These are phyloP conservation scores for Norana najaformis DNA, from an alignment of 2,888 invertebrate species.

Conservation along the genomic window DNA sequence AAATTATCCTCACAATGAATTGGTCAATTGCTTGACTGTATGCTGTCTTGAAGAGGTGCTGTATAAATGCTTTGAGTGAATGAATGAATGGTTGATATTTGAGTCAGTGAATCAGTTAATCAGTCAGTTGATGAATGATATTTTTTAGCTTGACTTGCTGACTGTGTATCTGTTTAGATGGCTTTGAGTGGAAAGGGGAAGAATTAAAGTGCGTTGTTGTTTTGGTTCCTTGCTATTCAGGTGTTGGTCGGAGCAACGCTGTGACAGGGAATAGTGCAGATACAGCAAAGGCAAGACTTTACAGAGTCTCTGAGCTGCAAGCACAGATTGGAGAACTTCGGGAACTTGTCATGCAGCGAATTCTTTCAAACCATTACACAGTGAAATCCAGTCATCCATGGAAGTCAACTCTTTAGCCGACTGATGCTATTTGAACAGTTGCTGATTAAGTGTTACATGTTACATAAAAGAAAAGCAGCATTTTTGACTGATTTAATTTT, in stretches of 20 bases:
- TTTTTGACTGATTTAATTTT: neutral
- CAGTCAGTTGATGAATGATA: neutral
- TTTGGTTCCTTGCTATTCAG: neutral
- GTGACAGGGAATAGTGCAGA: neutral
- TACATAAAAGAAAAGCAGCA: neutral
- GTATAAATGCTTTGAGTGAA: neutral
- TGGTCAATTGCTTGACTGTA: neutral
- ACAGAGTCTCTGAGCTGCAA: neutral
- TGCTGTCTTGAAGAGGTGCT: neutral
- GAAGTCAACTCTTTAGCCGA: neutral
- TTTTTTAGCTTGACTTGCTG: neutral
- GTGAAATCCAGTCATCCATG: neutral
- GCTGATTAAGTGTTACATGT: neutral
- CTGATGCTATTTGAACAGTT: neutral
- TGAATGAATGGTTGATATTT: neutral
- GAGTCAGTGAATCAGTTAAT: neutral
- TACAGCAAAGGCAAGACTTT: neutral
- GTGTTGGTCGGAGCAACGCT: neutral
- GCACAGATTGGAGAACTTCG: neutral
- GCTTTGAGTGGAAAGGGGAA: neutral
- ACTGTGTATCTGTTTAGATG: neutral
- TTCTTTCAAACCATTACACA: conserved; percentile 2
- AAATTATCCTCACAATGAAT: neutral
- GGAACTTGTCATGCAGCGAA: neutral
- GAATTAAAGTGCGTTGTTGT: neutral